Evolutionary conservation across 2,797 vertebrate genomes (phyloP).

Genomic region (Lagorchestes hirsutus): DNA sequence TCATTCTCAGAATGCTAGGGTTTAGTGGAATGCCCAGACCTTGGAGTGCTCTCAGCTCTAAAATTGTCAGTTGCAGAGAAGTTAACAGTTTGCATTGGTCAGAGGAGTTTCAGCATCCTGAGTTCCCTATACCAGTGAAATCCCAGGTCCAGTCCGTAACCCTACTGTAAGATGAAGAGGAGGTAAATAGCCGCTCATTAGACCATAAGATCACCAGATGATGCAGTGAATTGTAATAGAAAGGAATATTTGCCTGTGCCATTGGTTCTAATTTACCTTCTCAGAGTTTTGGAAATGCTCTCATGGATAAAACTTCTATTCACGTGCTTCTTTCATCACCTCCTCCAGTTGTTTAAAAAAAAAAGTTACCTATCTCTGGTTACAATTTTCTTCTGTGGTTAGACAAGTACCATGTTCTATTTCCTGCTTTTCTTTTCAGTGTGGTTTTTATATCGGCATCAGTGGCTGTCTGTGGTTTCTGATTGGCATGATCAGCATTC

Average conservation of each 20-base stretch:
- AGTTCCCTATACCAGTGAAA: background rate
- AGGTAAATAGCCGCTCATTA: background rate
- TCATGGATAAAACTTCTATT: conserved; percentile 63
- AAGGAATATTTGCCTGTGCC: conserved; percentile 26
- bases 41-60: background rate
- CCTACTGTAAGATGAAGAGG: conserved; percentile 4
- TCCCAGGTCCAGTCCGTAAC: background rate
- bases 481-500: conserved; percentile 51
- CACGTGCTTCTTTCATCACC: conserved; percentile 47
- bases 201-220: conserved; percentile 15
- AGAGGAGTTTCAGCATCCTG: background rate
- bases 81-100: background rate
- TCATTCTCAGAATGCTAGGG: conserved; percentile 21
- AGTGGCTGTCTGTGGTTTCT: conserved; percentile 54
- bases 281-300: conserved; percentile 53
- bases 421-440: conserved; percentile 55
- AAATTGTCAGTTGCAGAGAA: background rate
- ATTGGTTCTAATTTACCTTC: conserved; percentile 40
- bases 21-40: background rate
- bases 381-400: conserved; percentile 55
- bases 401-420: conserved; percentile 30
- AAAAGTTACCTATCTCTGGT: conserved; percentile 50
- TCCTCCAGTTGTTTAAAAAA: conserved; percentile 26
- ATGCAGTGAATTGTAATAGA: conserved; percentile 17
- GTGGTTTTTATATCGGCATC: conserved; percentile 60